Base-by-base conservation (phyloP, 2,797 vertebrate genomes). In the Cryptoprocta ferox region DNA sequence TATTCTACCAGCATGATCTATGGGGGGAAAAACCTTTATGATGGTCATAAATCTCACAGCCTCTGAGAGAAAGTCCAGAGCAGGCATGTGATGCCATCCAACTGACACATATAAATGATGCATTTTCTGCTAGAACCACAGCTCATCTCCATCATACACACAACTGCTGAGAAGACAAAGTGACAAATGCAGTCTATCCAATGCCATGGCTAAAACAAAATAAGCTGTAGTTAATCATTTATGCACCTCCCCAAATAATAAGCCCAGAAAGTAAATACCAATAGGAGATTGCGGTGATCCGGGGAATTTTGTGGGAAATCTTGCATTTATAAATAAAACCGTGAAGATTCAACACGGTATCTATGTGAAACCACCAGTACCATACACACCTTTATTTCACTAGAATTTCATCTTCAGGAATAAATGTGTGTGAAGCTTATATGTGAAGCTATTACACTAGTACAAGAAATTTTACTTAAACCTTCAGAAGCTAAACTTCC, bases 121-220 rank as follows among this genome's bases (percentile, higher is more conserved):
- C 94, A 98, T 98, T 98, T 98, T 89, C 94, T 26, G 30, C 89
- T 70, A 81, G 65, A 95, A 96, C 92, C 97, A 96, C 91, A 98
- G 75, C 91, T 98, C 88, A 97, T 98, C 97, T 98, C 97, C 98
- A 98, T 98, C 98, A 97, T 97, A 61, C 98, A 93, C 97, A 97
- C 98, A 98, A 98, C 97, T 98, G 96, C 96, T 35, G 86, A 65
- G 88, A 97, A 97, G 89, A 98, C 97, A 97, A 92, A 98, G 93
- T 82, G 95, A 97, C 93, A 97, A 81, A 92, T 56, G 50, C 11
- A 76, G 68, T 91, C 97, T 94, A 35, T 68, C 37, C 8, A 30
- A 81, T 53, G 61, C 68, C 61, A 75, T 94, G 82, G 94, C 82
- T 89, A 76, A 96, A 96, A 91, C 94, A 87, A 80, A 97, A 97